These are phyloP conservation scores for Myzus persicae DNA, from an alignment of 1,140 invertebrate species.

Conservation along the genomic window DNA sequence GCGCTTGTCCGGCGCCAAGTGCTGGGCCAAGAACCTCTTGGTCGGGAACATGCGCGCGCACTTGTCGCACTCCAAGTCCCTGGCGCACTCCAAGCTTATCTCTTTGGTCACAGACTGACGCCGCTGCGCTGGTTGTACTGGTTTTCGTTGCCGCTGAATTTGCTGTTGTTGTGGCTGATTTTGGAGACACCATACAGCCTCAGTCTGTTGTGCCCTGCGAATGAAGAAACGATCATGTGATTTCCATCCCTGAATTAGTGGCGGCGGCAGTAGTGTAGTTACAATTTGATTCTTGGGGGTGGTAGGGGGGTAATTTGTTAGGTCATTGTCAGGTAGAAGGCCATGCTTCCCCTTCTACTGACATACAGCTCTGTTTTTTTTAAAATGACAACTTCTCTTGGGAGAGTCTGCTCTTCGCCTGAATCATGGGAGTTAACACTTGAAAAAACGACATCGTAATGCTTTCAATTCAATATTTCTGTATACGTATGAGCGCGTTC, in stretches of 20 bases:
- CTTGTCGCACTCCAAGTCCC: background rate
- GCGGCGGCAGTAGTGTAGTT: too few species aligned
- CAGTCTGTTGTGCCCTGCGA: background rate
- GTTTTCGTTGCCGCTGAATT: background rate
- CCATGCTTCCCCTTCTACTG: too few species aligned
- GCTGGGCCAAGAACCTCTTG: background rate
- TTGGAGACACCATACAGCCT: background rate
- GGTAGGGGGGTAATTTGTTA: too few species aligned
- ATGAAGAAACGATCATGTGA: background rate
- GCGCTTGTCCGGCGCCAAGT: background rate
- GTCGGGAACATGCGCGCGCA: constrained; percentile 33
- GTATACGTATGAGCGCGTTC: too few species aligned
- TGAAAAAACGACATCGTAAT: too few species aligned
- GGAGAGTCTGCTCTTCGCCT: too few species aligned
- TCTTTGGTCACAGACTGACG: background rate
- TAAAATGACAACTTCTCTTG: too few species aligned
- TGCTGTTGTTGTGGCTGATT: background rate
- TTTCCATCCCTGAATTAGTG: background rate
- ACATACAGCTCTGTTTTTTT: too few species aligned
- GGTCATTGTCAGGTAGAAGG: too few species aligned
- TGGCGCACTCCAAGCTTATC: background rate
- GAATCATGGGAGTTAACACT: too few species aligned
- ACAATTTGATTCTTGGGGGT: background rate
- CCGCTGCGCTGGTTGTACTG: background rate
- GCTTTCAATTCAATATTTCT: too few species aligned